Conservation (phyloP, 1,140 invertebrate species). For the Potamilus streckersoni region DNA sequence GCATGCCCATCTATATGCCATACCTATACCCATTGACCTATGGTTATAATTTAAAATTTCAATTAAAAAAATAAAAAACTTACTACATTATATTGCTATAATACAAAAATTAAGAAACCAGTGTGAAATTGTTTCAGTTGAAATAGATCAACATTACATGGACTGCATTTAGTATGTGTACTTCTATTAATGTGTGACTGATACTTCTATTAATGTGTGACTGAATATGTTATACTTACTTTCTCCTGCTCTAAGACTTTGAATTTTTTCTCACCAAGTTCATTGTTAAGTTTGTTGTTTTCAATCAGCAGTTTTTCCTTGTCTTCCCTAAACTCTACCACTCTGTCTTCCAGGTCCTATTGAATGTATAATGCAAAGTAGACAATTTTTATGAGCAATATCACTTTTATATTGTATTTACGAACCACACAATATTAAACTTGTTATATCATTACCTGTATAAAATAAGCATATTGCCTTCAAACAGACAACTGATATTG, state of each 20-base stretch:
- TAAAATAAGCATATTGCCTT: neutral
- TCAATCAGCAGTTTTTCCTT: constrained; percentile 38
- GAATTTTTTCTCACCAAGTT: constrained; percentile 32
- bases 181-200: too few species aligned
- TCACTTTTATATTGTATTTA: neutral
- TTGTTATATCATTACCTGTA: neutral
- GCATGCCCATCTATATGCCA: too few species aligned
- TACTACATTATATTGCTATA: too few species aligned
- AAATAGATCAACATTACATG: too few species aligned
- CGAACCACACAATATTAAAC: neutral
- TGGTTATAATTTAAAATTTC: too few species aligned
- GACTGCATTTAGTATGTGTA: too few species aligned
- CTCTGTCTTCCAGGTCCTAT: constrained; percentile 44
- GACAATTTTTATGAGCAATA: neutral
- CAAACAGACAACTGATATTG: neutral
- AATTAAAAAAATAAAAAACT: too few species aligned
- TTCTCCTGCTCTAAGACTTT: constrained; percentile 56
- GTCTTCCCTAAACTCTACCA: constrained; percentile 35
- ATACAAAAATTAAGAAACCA: too few species aligned
- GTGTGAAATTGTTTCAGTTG: too few species aligned
- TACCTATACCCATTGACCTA: too few species aligned
- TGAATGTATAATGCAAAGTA: neutral
- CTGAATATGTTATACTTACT: constrained; percentile 60
- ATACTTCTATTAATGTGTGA: too few species aligned
- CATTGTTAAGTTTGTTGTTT: constrained; percentile 21